Percentiles rank a stretch among this genome's conserved stretches.
phyloP scores from a whole-genome alignment of 92 coral and sea anemone species.

The Ricordea florida region DNA sequence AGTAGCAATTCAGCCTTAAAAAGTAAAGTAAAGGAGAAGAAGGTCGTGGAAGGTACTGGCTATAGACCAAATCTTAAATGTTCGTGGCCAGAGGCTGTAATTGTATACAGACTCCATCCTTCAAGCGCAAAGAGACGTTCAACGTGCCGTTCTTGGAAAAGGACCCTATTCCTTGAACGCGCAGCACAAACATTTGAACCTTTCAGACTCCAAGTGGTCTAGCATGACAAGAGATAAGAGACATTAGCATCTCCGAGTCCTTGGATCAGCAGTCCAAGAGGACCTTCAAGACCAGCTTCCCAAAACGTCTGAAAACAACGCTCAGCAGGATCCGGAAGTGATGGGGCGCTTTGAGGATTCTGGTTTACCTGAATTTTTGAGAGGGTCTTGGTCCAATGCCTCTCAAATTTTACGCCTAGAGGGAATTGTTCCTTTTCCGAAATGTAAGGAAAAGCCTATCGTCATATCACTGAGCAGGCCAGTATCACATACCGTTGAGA shows the following conservation, averaged over 20 bases:
- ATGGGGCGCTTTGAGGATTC: constrained; percentile 27
- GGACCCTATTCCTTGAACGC: constrained; percentile 23
- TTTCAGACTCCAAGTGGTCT: constrained; percentile 18
- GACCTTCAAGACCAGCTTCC: constrained; percentile 17
- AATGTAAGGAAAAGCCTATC: constrained; percentile 14
- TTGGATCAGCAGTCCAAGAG: constrained; percentile 18
- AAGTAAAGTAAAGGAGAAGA: constrained; percentile 25
- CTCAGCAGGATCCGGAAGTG: background rate
- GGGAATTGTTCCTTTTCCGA: constrained; percentile 52
- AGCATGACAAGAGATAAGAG: constrained; percentile 11
- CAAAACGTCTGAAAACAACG: background rate
- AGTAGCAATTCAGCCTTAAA: constrained; percentile 17
- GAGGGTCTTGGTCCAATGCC: constrained; percentile 59
- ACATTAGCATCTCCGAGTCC: constrained; percentile 17
- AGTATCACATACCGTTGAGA: constrained; percentile 43
- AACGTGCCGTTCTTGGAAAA: constrained; percentile 28
- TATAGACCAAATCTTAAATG: constrained; percentile 30
- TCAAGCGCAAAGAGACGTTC: constrained; percentile 21
- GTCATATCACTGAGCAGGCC: constrained; percentile 43
- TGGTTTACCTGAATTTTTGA: constrained; percentile 52
- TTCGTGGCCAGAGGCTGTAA: constrained; percentile 28
- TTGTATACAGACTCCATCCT: constrained; percentile 14
- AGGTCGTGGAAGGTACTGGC: constrained; percentile 28
- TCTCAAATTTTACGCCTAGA: constrained; percentile 26
- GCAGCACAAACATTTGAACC: background rate